Percentiles rank a stretch among this genome's conserved stretches.
Evolutionary conservation across 1,140 invertebrate genomes (phyloP).

Genomic region (Pinna nobilis): DNA sequence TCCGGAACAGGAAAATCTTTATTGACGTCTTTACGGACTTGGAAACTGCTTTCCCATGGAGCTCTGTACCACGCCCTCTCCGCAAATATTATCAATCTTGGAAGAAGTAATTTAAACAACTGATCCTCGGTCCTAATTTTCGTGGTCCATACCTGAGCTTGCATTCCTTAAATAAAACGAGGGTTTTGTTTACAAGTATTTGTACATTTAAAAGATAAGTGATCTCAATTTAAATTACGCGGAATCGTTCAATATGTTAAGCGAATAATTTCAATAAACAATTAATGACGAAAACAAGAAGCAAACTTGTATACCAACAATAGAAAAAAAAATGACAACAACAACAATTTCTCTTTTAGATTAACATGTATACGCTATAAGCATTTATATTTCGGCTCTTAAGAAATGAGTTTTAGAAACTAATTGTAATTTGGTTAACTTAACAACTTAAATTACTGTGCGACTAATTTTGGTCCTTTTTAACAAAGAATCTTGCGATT

Average conservation of each 20-base stretch:
- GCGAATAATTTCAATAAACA: not conserved
- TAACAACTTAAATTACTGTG: too few species aligned
- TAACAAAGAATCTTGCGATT: too few species aligned
- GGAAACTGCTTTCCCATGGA: conserved; percentile 52
- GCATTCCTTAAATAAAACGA: conserved; percentile 53
- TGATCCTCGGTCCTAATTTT: conserved; percentile 56
- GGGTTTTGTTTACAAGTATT: not conserved
- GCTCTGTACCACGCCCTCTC: conserved; percentile 67
- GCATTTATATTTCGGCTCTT: too few species aligned
- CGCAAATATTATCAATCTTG: conserved; percentile 62
- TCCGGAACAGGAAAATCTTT: conserved; percentile 24
- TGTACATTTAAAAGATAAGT: not conserved
- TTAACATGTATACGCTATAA: too few species aligned
- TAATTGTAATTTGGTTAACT: too few species aligned
- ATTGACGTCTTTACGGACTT: conserved; percentile 5
- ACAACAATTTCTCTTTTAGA: too few species aligned
- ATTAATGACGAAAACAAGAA: too few species aligned
- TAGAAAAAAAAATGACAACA: too few species aligned
- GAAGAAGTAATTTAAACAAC: conserved; percentile 61
- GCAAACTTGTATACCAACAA: too few species aligned
- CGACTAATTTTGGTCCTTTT: too few species aligned
- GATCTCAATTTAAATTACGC: not conserved
- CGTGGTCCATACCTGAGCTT: conserved; percentile 60
- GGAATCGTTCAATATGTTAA: not conserved
- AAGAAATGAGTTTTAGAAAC: too few species aligned